Percentiles rank a stretch among this genome's conserved stretches.
These are phyloP conservation scores for Pipa parva DNA, from an alignment of 2,113 vertebrate genomes.

Conservation along the genomic window DNA sequence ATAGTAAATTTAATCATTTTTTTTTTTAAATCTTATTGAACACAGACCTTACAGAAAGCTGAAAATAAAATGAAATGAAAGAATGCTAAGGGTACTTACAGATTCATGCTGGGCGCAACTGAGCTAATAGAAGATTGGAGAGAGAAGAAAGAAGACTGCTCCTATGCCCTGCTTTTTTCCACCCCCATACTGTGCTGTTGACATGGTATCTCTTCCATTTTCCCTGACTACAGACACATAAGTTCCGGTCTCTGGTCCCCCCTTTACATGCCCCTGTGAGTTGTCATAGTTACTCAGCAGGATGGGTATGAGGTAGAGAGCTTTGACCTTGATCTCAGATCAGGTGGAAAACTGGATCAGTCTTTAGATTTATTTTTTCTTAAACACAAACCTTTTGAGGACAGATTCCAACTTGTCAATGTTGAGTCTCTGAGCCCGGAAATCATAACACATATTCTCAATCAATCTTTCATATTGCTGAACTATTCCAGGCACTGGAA, in stretches of 20 bases:
- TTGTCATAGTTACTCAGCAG: slow-evolving; percentile 9
- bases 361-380: not conserved
- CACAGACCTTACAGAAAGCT: no score
- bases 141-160: not conserved
- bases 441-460: slow-evolving; percentile 52
- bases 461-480: slow-evolving; percentile 63
- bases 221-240: not conserved
- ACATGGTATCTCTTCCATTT: not conserved
- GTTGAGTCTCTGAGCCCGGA: slow-evolving; percentile 55
- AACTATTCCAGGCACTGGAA: slow-evolving; percentile 52
- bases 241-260: not conserved
- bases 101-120: not conserved
- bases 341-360: not conserved
- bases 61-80: no score
- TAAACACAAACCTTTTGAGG: slow-evolving; percentile 57
- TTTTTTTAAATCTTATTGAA: no score
- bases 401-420: slow-evolving; percentile 60
- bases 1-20: no score
- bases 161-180: not conserved
- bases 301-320: not conserved
- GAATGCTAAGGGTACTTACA: not conserved
- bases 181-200: slow-evolving; percentile 2
- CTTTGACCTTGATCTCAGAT: not conserved
- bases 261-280: not conserved
- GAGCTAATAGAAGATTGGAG: not conserved